These are phyloP conservation scores for Caenorhabditis sp. DNA, from an alignment of 2,888 invertebrate genomes.

Conservation along the genomic window DNA sequence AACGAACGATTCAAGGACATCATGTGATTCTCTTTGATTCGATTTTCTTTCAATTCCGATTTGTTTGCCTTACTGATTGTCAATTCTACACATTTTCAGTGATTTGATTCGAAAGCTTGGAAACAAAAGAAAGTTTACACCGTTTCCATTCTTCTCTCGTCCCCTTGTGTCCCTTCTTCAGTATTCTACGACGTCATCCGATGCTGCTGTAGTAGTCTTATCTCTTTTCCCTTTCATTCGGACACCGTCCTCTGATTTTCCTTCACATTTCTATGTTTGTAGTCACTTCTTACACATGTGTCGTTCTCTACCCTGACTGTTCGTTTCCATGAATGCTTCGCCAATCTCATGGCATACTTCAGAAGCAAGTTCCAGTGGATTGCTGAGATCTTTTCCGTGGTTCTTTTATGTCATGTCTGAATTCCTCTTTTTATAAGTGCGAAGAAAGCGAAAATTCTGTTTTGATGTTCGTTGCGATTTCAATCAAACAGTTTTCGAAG, in stretches of 20 bases:
- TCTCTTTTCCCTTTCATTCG: slow-evolving; percentile 33
- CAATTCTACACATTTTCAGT: slow-evolving; percentile 15
- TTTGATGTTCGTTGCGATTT: too few relatives aligned
- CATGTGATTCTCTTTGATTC: slow-evolving; percentile 26
- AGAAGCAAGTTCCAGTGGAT: slow-evolving; percentile 6
- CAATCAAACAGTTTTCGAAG: too few relatives aligned
- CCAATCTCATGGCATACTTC: not conserved
- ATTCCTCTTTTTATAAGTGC: too few relatives aligned
- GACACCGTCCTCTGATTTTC: slow-evolving; percentile 20
- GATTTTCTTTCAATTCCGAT: not conserved
- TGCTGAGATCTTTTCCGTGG: too few relatives aligned
- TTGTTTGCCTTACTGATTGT: slow-evolving; percentile 16
- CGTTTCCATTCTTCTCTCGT: slow-evolving; percentile 1
- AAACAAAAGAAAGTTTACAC: slow-evolving; percentile 29
- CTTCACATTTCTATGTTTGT: slow-evolving; percentile 15
- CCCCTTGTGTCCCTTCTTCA: not conserved
- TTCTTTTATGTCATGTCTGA: too few relatives aligned
- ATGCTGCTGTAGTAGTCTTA: not conserved
- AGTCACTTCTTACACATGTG: not conserved
- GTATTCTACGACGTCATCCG: slow-evolving; percentile 2
- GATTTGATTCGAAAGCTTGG: slow-evolving; percentile 14
- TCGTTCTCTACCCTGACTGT: slow-evolving; percentile 1
- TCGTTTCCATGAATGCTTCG: not conserved
- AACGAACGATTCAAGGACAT: slow-evolving; percentile 16
- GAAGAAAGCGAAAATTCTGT: too few relatives aligned